phyloP scores from a whole-genome alignment of 2,888 invertebrate species.

The Dicyrtomina minuta region DNA sequence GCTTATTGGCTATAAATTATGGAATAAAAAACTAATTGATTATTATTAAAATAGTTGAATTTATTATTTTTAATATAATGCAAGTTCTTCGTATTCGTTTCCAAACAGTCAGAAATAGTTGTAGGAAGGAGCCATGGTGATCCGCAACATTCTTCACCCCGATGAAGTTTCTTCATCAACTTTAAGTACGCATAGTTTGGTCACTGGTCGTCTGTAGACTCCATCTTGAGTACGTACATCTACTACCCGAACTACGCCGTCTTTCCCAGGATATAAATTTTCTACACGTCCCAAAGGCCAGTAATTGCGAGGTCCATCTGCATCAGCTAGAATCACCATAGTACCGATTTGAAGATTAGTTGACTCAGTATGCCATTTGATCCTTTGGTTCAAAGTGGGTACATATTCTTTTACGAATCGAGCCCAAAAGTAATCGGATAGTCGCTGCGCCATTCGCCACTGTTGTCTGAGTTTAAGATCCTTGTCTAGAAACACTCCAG shows the following conservation, averaged over 20 bases:
- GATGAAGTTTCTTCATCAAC: neutral
- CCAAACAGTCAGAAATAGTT: no score
- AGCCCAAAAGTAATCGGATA: constrained; percentile 45
- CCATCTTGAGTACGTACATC: constrained; percentile 25
- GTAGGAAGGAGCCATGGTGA: no score
- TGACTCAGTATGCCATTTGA: constrained; percentile 41
- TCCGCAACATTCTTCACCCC: neutral
- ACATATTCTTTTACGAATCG: constrained; percentile 46
- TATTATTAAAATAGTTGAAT: no score
- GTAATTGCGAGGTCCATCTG: neutral
- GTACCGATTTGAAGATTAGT: neutral
- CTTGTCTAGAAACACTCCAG: constrained; percentile 32
- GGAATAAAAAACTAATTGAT: no score
- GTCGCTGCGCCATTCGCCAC: constrained; percentile 37
- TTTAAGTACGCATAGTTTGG: constrained; percentile 25
- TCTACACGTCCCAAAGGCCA: constrained; percentile 7
- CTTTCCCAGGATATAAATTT: constrained; percentile 18
- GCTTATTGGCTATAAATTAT: no score
- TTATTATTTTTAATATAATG: no score
- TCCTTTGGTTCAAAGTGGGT: constrained; percentile 36
- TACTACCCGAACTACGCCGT: constrained; percentile 17
- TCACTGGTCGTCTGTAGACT: constrained; percentile 33
- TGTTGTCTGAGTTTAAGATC: constrained; percentile 28
- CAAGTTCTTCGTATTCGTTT: no score
- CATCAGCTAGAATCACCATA: neutral